A percentile compares a stretch with the other conserved stretches of the same genome.
phyloP scores from a whole-genome alignment of 2,888 invertebrate species.

The Carpatolechia fugitivella region DNA sequence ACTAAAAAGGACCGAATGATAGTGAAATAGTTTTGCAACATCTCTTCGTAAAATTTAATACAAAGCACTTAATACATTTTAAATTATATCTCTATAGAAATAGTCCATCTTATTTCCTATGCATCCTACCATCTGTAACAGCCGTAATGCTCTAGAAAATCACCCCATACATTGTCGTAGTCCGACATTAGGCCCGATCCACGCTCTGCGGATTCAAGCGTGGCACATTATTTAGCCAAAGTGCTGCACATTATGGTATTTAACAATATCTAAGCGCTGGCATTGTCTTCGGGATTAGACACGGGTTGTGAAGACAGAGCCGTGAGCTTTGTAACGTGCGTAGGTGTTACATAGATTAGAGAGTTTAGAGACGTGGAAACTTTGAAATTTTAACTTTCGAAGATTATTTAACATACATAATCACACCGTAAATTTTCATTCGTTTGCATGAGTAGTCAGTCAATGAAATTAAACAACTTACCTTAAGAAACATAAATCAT shows the following conservation, averaged over 20 bases:
- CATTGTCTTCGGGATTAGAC: conserved; percentile 69
- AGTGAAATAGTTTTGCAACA: no score
- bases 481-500: no score
- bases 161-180: conserved; percentile 9
- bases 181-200: conserved; percentile 9
- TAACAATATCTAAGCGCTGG: conserved; percentile 69
- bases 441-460: no score
- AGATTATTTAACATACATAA: no score
- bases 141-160: conserved; percentile 8
- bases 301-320: conserved; percentile 49
- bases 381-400: no score
- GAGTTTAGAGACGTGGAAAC: no score
- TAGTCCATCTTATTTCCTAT: background rate
- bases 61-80: no score
- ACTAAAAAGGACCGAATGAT: no score
- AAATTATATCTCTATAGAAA: no score
- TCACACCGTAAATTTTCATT: no score
- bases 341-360: conserved; percentile 53
- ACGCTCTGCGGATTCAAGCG: conserved; percentile 34
- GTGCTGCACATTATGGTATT: conserved; percentile 63
- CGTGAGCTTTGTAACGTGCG: conserved; percentile 45
- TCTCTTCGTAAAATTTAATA: no score
- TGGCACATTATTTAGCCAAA: conserved; percentile 57
- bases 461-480: no score
- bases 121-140: background rate